Percentiles rank a stretch among this genome's conserved stretches.
These are phyloP conservation scores for Labrus mixtus DNA, from an alignment of 2,113 vertebrate species.

Conservation along the genomic window DNA sequence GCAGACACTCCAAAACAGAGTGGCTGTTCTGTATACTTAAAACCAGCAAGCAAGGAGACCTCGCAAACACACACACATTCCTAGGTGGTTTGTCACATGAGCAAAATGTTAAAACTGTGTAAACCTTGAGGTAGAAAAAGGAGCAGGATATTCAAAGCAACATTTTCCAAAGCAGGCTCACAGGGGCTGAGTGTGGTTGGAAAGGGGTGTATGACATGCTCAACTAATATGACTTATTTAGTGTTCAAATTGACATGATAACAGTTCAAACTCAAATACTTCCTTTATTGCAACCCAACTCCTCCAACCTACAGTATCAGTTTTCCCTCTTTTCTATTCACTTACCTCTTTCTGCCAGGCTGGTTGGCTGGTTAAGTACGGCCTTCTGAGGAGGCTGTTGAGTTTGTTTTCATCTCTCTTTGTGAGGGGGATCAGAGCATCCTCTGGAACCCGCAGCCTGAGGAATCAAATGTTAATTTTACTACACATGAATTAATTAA, in stretches of 20 bases:
- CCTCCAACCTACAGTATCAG: no score
- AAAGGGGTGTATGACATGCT: not conserved
- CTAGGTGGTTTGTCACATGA: conserved; percentile 37
- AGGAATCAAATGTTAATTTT: conserved; percentile 36
- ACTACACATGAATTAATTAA: not conserved
- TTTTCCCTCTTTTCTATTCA: not conserved
- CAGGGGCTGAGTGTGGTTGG: no score
- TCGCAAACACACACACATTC: conserved; percentile 43
- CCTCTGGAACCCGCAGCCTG: conserved; percentile 88
- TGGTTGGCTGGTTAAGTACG: conserved; percentile 88
- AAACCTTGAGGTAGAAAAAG: conserved; percentile 1
- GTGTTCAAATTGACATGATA: not conserved
- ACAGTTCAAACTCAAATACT: not conserved
- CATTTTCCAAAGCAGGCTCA: not conserved
- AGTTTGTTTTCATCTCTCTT: conserved; percentile 90
- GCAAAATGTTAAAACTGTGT: conserved; percentile 21
- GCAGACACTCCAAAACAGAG: conserved; percentile 28
- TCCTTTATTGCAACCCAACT: not conserved
- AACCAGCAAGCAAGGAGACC: conserved; percentile 12
- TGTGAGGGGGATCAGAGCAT: conserved; percentile 89
- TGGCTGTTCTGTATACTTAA: conserved; percentile 7
- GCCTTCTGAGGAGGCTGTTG: conserved; percentile 87
- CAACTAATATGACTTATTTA: not conserved
- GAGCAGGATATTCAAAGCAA: not conserved
- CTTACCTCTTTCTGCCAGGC: conserved; percentile 91